Conservation (phyloP, 2,797 vertebrate genomes). For the Hephaestus fuliginosus region DNA sequence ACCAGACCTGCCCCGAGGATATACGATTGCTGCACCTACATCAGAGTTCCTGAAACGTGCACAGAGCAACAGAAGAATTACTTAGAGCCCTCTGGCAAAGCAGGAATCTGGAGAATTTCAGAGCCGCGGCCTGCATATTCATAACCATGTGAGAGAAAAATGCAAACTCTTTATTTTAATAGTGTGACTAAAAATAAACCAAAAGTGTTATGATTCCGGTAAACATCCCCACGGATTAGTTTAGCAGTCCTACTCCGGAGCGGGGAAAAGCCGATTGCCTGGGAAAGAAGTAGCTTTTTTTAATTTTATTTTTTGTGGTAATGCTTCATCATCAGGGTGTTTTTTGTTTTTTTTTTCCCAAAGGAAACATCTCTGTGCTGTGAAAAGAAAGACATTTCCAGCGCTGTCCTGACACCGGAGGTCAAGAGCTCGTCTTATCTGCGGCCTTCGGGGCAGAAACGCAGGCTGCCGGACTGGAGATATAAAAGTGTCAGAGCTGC, state of each 20-base stretch:
- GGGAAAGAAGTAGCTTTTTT: slow-evolving; percentile 59
- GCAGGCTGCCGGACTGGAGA: background rate
- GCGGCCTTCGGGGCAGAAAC: slow-evolving; percentile 58
- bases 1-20: slow-evolving; percentile 29
- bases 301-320: background rate
- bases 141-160: slow-evolving; percentile 42
- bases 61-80: slow-evolving; percentile 35
- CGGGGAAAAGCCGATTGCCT: slow-evolving; percentile 47
- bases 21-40: slow-evolving; percentile 42
- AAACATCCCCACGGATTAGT: slow-evolving; percentile 43
- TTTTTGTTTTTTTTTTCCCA: slow-evolving; percentile 48
- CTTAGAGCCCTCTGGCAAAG: slow-evolving; percentile 12
- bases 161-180: slow-evolving; percentile 31
- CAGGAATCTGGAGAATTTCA: slow-evolving; percentile 58
- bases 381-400: slow-evolving; percentile 57
- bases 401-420: slow-evolving; percentile 52
- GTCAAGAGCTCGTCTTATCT: slow-evolving; percentile 73
- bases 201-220: slow-evolving; percentile 50
- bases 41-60: slow-evolving; percentile 60
- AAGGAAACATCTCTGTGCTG: slow-evolving; percentile 62
- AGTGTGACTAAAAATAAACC: slow-evolving; percentile 63
- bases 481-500: slow-evolving; percentile 14
- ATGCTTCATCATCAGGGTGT: slow-evolving; percentile 66
- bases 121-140: slow-evolving; percentile 22
- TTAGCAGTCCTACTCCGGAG: slow-evolving; percentile 47